A percentile compares a stretch with the other conserved stretches of the same genome.
Evolutionary conservation across 2,888 invertebrate species (phyloP).

Genomic region (Nemoura dubitans): DNA sequence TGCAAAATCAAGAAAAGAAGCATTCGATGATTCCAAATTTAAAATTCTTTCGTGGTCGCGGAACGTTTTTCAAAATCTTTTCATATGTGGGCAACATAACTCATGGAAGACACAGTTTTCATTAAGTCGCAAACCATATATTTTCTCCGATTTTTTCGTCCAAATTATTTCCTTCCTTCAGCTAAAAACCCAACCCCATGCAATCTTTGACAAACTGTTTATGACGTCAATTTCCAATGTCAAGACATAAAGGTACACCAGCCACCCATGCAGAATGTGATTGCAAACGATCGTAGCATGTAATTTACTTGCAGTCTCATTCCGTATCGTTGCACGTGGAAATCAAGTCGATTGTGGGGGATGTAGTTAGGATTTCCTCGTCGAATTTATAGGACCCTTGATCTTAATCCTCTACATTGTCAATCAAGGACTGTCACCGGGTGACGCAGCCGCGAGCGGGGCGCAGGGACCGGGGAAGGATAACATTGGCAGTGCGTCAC

Average conservation of each 20-base stretch:
- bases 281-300: background rate
- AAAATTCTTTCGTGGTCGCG: background rate
- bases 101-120: background rate
- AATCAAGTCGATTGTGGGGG: slow-evolving; percentile 18
- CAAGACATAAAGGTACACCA: background rate
- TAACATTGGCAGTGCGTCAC: slow-evolving; percentile 25
- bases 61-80: background rate
- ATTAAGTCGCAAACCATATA: background rate
- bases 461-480: background rate
- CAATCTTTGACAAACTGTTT: background rate
- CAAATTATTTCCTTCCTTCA: background rate
- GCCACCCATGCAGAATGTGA: background rate
- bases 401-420: slow-evolving; percentile 38
- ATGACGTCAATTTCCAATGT: background rate
- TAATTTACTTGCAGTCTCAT: slow-evolving; percentile 20
- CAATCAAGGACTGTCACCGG: slow-evolving; percentile 21
- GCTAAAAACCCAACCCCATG: background rate
- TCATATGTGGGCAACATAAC: background rate
- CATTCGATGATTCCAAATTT: background rate
- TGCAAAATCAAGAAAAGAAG: background rate
- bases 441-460: background rate
- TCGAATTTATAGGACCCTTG: slow-evolving; percentile 23
- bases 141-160: background rate
- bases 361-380: background rate
- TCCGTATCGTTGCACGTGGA: slow-evolving; percentile 28